phyloP scores from a whole-genome alignment of 2,797 vertebrate genomes.

The Lycodopsis pacificus region DNA sequence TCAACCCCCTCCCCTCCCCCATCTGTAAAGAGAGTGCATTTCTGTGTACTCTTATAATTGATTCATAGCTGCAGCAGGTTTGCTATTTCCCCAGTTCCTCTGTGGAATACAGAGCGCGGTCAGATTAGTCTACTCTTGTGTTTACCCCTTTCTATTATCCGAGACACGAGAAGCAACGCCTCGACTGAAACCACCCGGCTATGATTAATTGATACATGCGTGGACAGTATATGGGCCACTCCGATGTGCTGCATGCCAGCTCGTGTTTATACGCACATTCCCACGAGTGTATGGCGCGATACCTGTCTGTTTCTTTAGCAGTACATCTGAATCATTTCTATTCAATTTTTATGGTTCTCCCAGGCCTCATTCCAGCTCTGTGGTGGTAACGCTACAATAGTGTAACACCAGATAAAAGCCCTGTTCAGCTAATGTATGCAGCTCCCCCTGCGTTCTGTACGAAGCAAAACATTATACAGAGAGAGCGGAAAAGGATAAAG shows the following conservation, averaged over 20 bases:
- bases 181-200: constrained; percentile 26
- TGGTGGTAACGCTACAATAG: constrained; percentile 61
- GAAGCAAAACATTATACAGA: constrained; percentile 68
- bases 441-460: constrained; percentile 55
- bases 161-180: constrained; percentile 31
- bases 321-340: constrained; percentile 59
- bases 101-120: constrained; percentile 52
- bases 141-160: constrained; percentile 53
- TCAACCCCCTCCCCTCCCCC: constrained; percentile 25
- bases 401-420: constrained; percentile 72
- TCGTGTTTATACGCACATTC: constrained; percentile 14
- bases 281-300: constrained; percentile 20
- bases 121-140: constrained; percentile 58
- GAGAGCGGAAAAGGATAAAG: constrained; percentile 63
- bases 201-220: constrained; percentile 51
- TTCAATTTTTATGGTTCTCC: constrained; percentile 66
- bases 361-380: constrained; percentile 54
- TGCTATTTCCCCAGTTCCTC: constrained; percentile 33
- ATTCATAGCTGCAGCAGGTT: constrained; percentile 65
- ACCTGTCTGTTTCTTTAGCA: constrained; percentile 39
- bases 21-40: constrained; percentile 68
- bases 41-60: constrained; percentile 70
- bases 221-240: neutral
- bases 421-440: constrained; percentile 72
- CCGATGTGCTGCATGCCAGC: neutral